Evolutionary conservation across 2,888 invertebrate genomes (phyloP).

Genomic region (Ennomos quercinarius): DNA sequence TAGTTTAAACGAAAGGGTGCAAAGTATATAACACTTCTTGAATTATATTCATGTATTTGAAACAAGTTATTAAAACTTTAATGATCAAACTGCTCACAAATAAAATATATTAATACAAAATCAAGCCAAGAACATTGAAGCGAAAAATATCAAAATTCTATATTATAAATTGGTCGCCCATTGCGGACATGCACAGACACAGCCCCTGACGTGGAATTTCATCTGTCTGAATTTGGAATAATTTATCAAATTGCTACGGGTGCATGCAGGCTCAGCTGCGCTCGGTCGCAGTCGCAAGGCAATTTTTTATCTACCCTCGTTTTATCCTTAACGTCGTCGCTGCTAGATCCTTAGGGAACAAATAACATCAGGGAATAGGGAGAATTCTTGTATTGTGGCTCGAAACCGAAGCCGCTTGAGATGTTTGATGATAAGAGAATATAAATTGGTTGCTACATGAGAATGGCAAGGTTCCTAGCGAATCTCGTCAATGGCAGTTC

Average conservation of each 20-base stretch:
- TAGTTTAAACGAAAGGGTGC: too few species aligned
- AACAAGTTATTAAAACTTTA: too few species aligned
- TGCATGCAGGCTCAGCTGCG: constrained; percentile 80
- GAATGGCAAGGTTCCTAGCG: constrained; percentile 41
- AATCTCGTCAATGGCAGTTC: not conserved
- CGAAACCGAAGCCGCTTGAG: constrained; percentile 55
- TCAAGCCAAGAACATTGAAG: not conserved
- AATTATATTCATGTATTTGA: too few species aligned
- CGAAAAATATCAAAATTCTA: too few species aligned
- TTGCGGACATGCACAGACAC: constrained; percentile 1
- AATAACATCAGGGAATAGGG: constrained; percentile 58
- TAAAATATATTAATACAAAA: not conserved
- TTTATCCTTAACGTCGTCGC: constrained; percentile 59
- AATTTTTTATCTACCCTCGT: constrained; percentile 73
- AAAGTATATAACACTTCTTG: too few species aligned
- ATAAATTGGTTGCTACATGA: constrained; percentile 43
- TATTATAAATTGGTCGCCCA: not conserved
- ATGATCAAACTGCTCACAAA: too few species aligned
- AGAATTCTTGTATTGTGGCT: constrained; percentile 62
- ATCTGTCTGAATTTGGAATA: constrained; percentile 72
- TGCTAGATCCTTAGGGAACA: constrained; percentile 65
- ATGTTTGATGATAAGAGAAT: constrained; percentile 60
- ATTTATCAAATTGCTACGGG: constrained; percentile 77
- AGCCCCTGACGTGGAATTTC: constrained; percentile 51
- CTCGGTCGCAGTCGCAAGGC: constrained; percentile 62